Evolutionary conservation across 2,888 invertebrate genomes (phyloP).

Genomic region (Minunthozetes semirufus): DNA sequence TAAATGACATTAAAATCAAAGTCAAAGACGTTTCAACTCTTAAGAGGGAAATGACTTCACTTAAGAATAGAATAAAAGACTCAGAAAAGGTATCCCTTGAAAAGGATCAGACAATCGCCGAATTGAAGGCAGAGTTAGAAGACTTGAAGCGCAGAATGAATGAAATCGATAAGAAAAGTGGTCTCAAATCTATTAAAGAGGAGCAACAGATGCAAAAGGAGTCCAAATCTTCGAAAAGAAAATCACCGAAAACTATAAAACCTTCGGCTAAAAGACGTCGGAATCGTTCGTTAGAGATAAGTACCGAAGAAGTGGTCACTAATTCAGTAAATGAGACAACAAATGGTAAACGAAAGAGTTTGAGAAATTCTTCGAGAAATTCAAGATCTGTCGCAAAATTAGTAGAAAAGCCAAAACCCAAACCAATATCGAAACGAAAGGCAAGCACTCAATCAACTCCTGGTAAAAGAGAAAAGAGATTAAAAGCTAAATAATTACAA

Average conservation of each 20-base stretch:
- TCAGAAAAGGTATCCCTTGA: slow-evolving; percentile 37
- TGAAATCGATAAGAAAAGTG: slow-evolving; percentile 28
- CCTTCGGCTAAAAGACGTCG: neutral
- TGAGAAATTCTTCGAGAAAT: neutral
- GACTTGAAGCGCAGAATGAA: slow-evolving; percentile 36
- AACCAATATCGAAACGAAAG: neutral
- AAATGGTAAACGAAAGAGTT: neutral
- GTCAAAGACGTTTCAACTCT: slow-evolving; percentile 1
- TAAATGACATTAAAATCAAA: slow-evolving; percentile 32
- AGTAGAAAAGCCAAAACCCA: neutral
- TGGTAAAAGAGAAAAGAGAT: neutral
- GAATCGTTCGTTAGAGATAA: neutral
- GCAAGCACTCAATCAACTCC: neutral
- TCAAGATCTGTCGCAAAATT: neutral
- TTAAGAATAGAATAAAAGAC: slow-evolving; percentile 34
- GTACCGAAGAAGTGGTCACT: neutral
- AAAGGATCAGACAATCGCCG: slow-evolving; percentile 35
- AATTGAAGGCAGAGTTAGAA: slow-evolving; percentile 36
- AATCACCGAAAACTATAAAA: neutral
- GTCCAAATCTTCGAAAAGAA: slow-evolving; percentile 3
- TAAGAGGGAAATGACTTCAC: slow-evolving; percentile 30
- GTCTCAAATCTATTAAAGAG: neutral
- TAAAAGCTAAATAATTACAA: neutral
- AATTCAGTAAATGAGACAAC: neutral
- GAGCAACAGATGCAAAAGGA: slow-evolving; percentile 24